Percentiles rank a stretch among this genome's conserved stretches.
Evolutionary conservation across 2,888 invertebrate genomes (phyloP).

Genomic region (Trichopoda pennipes): DNA sequence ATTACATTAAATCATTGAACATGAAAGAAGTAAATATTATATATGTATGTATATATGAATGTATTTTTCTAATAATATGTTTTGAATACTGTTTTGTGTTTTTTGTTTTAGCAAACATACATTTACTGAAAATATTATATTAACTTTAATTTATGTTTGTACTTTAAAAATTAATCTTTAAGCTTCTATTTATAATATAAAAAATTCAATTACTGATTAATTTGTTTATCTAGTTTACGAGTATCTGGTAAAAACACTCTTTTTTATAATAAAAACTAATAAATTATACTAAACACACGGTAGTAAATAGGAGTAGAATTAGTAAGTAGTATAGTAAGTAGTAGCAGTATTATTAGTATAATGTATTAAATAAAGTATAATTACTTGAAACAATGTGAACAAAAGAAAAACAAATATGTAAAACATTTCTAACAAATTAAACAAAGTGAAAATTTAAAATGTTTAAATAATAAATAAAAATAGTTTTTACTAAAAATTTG

Average conservation of each 20-base stretch:
- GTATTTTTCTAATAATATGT: conserved; percentile 28
- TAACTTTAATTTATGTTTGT: background rate
- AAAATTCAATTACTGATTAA: background rate
- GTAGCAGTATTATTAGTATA: conserved; percentile 53
- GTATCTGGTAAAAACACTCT: background rate
- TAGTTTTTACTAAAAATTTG: background rate
- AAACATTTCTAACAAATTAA: background rate
- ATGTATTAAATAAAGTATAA: conserved; percentile 47
- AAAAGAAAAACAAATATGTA: background rate
- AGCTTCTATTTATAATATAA: too few species aligned
- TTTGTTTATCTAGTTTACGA: too few species aligned
- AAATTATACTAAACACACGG: conserved; percentile 10
- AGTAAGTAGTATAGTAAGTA: conserved; percentile 38
- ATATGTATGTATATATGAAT: background rate
- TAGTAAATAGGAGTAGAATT: conserved; percentile 38
- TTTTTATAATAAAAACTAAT: background rate
- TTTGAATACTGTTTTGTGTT: conserved; percentile 6
- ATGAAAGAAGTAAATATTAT: conserved; percentile 1
- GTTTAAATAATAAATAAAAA: background rate
- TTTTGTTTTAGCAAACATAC: background rate
- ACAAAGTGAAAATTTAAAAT: background rate
- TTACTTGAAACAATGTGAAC: background rate
- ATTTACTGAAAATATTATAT: background rate
- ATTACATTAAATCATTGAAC: conserved; percentile 18
- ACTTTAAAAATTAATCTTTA: too few species aligned